Evolutionary conservation across 1,140 invertebrate species (phyloP).

Genomic region (Heliconius melpomene): DNA sequence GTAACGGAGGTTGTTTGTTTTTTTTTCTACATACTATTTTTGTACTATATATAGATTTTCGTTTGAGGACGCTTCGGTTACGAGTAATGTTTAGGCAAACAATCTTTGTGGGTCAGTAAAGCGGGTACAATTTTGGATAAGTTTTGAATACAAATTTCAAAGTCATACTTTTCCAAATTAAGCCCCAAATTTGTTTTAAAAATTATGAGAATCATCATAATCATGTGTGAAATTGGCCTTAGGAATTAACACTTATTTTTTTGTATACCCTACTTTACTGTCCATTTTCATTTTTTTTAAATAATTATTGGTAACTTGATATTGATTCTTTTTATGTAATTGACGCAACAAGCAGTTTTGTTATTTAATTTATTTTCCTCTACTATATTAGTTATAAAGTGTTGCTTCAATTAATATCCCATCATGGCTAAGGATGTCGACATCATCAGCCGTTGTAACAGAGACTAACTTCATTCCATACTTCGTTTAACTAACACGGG

Average conservation of each 20-base stretch:
- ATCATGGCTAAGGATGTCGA: conserved; percentile 54
- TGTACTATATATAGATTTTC: conserved; percentile 17
- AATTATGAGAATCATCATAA: background rate
- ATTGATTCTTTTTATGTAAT: conserved; percentile 41
- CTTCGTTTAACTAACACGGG: conserved; percentile 61
- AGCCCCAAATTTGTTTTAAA: background rate
- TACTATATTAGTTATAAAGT: conserved; percentile 34
- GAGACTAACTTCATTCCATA: conserved; percentile 57
- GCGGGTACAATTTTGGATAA: conserved; percentile 11
- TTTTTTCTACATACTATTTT: conserved; percentile 14
- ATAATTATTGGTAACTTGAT: conserved; percentile 48
- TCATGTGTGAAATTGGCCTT: background rate
- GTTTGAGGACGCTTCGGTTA: conserved; percentile 25
- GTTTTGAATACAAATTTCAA: background rate
- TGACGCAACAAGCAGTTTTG: conserved; percentile 53
- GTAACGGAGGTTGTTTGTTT: conserved; percentile 43
- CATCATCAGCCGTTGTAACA: conserved; percentile 44
- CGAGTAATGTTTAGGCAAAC: conserved; percentile 31
- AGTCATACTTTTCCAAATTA: background rate
- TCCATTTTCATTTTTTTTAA: conserved; percentile 38
- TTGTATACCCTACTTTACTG: conserved; percentile 52
- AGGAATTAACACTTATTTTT: background rate
- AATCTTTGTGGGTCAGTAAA: conserved; percentile 40
- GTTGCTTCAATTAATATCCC: conserved; percentile 51
- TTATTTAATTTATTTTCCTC: conserved; percentile 29